phyloP scores from a whole-genome alignment of 2,888 invertebrate species.

The Halictus ligatus region DNA sequence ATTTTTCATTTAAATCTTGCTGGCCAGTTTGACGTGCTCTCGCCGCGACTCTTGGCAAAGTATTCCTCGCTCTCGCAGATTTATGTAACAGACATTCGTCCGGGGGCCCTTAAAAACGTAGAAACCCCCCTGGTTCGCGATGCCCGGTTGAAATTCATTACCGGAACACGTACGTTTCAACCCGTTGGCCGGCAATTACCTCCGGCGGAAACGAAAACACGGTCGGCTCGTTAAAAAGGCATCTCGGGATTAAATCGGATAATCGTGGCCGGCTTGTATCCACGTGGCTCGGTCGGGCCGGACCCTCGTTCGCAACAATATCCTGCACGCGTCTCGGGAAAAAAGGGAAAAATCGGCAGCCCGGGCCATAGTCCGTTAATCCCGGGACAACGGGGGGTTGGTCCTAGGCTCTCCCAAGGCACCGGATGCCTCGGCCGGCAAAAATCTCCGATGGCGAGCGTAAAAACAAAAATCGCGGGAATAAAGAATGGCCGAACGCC shows the following conservation, averaged over 20 bases:
- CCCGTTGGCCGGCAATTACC: neutral
- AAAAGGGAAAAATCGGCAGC: conserved; percentile 17
- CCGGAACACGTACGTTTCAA: neutral
- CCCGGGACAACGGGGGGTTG: neutral
- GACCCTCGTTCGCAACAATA: conserved; percentile 48
- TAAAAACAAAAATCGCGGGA: conserved; percentile 50
- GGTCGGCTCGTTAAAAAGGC: conserved; percentile 37
- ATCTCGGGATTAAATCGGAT: conserved; percentile 55
- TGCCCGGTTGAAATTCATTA: neutral
- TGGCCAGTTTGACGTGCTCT: too few species aligned
- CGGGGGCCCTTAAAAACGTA: neutral
- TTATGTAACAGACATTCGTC: neutral
- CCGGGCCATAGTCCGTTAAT: conserved; percentile 42
- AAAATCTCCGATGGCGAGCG: conserved; percentile 37
- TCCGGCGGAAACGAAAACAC: conserved; percentile 26
- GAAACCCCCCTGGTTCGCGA: neutral
- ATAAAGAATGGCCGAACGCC: conserved; percentile 48
- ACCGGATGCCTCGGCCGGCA: conserved; percentile 16
- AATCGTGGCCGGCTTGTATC: conserved; percentile 34
- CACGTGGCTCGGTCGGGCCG: neutral
- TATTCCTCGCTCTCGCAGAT: neutral
- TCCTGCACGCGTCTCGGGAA: conserved; percentile 14
- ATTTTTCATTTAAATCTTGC: too few species aligned
- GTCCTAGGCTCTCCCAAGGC: conserved; percentile 41
- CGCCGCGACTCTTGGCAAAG: neutral